Evolutionary conservation across 2,797 vertebrate species (phyloP).

Genomic region (Macropodus opercularis): DNA sequence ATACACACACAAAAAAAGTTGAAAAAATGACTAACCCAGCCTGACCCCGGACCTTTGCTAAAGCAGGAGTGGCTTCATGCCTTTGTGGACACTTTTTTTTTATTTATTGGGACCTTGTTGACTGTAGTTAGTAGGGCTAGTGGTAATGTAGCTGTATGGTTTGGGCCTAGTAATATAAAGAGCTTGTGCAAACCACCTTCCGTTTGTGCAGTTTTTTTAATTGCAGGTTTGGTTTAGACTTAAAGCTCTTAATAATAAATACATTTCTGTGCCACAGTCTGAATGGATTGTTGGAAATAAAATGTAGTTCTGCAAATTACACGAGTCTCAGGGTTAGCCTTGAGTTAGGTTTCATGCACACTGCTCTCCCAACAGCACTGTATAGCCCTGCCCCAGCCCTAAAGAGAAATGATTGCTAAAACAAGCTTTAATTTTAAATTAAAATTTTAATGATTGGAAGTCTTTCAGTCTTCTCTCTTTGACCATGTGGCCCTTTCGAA

Average conservation of each 20-base stretch:
- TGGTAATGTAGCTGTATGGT: neutral
- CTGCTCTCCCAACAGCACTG: too few species aligned
- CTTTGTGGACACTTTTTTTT: constrained; percentile 9
- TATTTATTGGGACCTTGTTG: constrained; percentile 8
- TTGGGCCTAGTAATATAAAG: neutral
- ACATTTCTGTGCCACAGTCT: neutral
- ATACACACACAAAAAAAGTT: constrained; percentile 4
- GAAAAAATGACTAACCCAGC: neutral
- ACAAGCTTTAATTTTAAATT: neutral
- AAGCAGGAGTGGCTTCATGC: constrained; percentile 29
- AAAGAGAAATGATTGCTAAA: neutral
- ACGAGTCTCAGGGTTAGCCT: neutral
- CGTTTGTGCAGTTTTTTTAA: neutral
- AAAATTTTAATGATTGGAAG: neutral
- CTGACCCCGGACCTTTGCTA: neutral
- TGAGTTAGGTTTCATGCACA: neutral
- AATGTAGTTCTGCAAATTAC: neutral
- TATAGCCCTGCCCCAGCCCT: neutral
- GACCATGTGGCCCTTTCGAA: neutral
- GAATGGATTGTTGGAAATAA: neutral
- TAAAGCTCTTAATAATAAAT: neutral
- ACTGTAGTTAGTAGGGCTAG: neutral
- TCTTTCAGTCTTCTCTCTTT: neutral
- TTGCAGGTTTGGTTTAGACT: neutral
- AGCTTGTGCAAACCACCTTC: neutral